Evolutionary conservation across 2,113 vertebrate species (phyloP).

Genomic region (Ceyx cyanopectus): DNA sequence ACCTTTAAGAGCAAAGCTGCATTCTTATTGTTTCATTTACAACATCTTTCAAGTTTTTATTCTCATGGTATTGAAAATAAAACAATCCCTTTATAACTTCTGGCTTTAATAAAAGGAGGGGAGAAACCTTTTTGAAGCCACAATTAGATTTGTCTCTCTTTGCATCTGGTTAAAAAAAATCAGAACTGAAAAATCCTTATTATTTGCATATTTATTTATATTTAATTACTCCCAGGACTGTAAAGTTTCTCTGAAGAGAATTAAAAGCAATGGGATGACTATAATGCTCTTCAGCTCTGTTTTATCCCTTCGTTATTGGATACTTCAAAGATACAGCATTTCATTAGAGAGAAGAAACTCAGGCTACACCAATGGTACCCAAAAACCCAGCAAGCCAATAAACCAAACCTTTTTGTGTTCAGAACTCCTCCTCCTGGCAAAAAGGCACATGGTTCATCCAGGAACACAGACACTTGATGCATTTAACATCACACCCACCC

Average conservation of each 20-base stretch:
- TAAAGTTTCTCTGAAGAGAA: slow-evolving; percentile 13
- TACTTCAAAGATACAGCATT: not conserved
- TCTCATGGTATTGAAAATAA: not conserved
- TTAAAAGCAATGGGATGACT: not conserved
- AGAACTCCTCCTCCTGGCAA: not conserved
- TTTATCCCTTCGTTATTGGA: not conserved
- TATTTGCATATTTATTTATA: slow-evolving; percentile 45
- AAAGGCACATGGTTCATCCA: not conserved
- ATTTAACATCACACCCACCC: not conserved
- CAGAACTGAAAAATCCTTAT: not conserved
- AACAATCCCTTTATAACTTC: not conserved
- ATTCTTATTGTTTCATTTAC: not conserved
- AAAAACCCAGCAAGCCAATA: not conserved
- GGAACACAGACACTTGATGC: not conserved
- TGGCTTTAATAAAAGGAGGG: slow-evolving; percentile 42
- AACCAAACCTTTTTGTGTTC: not conserved
- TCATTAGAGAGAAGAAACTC: not conserved
- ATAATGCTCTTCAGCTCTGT: not conserved
- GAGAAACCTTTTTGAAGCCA: slow-evolving; percentile 26
- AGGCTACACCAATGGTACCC: not conserved
- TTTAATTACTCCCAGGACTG: slow-evolving; percentile 16
- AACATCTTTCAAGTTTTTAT: slow-evolving; percentile 17
- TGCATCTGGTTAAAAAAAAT: slow-evolving; percentile 32
- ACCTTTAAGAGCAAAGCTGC: not conserved
- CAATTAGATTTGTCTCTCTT: slow-evolving; percentile 25